A percentile compares a stretch with the other conserved stretches of the same genome.
phyloP scores from a whole-genome alignment of 2,888 invertebrate species.

The Trypoxylon attenuatum region DNA sequence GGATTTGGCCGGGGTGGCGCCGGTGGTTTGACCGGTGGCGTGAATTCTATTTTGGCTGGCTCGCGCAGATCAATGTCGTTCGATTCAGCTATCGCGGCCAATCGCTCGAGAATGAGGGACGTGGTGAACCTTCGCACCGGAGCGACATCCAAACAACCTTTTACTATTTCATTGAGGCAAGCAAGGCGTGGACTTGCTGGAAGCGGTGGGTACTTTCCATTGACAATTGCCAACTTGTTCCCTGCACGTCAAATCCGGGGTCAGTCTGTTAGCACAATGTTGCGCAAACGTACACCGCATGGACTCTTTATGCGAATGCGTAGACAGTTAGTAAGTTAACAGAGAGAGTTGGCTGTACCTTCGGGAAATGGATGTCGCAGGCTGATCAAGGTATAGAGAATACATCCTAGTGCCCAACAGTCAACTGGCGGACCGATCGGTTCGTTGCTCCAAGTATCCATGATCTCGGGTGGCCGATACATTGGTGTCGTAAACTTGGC shows the following conservation, averaged over 20 bases:
- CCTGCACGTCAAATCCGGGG: conserved; percentile 69
- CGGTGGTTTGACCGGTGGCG: conserved; percentile 58
- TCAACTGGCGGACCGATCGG: conserved; percentile 94
- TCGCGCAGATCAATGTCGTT: conserved; percentile 88
- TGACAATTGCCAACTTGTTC: conserved; percentile 94
- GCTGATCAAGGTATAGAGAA: conserved; percentile 93
- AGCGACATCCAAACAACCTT: conserved; percentile 87
- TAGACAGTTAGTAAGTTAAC: background rate
- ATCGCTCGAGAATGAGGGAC: conserved; percentile 86
- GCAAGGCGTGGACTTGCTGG: conserved; percentile 86
- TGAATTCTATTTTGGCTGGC: conserved; percentile 80
- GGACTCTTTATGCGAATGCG: background rate
- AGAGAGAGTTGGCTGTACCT: conserved; percentile 74
- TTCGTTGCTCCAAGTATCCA: conserved; percentile 97
- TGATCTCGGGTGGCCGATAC: conserved; percentile 99
- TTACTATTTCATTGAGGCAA: conserved; percentile 88
- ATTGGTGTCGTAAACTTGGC: conserved; percentile 90
- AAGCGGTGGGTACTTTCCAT: conserved; percentile 94
- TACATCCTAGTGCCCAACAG: conserved; percentile 98
- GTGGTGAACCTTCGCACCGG: conserved; percentile 89
- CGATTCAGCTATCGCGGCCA: conserved; percentile 92
- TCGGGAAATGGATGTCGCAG: conserved; percentile 98
- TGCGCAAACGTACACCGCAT: background rate
- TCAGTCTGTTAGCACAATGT: background rate
- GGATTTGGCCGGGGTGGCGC: conserved; percentile 63